phyloP scores from a whole-genome alignment of 2,113 vertebrate species.

The Rafetus swinhoei region DNA sequence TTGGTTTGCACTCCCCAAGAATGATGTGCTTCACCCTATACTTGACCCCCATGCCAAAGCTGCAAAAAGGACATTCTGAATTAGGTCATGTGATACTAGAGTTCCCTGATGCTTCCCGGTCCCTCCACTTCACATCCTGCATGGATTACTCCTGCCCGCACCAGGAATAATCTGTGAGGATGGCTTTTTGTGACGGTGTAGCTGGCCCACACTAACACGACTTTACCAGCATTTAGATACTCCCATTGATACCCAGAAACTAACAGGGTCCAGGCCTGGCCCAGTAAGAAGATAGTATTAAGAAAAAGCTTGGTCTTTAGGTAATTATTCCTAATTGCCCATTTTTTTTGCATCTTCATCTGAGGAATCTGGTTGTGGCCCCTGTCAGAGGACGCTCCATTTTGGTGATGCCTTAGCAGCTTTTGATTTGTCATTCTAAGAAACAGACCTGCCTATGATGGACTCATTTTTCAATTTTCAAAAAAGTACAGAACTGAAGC shows the following conservation, averaged over 20 bases:
- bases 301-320: no score
- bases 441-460: constrained; percentile 69
- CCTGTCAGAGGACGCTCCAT: no score
- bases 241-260: no score
- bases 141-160: background rate
- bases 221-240: no score
- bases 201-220: no score
- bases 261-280: no score
- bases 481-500: constrained; percentile 16
- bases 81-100: background rate
- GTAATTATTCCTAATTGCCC: no score
- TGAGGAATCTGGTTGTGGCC: no score
- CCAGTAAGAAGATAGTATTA: no score
- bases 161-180: background rate
- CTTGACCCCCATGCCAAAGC: background rate
- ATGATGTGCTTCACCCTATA: background rate
- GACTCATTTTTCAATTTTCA: constrained; percentile 9
- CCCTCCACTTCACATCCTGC: background rate
- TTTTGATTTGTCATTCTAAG: constrained; percentile 60
- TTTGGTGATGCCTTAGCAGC: constrained; percentile 56
- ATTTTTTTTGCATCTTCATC: no score
- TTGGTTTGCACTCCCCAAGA: background rate
- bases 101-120: background rate
- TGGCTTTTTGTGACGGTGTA: no score
- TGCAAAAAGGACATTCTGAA: background rate